A percentile compares a stretch with the other conserved stretches of the same genome.
Evolutionary conservation across 2,797 vertebrate species (phyloP).

Genomic region (Pteronotus mesoamericanus): DNA sequence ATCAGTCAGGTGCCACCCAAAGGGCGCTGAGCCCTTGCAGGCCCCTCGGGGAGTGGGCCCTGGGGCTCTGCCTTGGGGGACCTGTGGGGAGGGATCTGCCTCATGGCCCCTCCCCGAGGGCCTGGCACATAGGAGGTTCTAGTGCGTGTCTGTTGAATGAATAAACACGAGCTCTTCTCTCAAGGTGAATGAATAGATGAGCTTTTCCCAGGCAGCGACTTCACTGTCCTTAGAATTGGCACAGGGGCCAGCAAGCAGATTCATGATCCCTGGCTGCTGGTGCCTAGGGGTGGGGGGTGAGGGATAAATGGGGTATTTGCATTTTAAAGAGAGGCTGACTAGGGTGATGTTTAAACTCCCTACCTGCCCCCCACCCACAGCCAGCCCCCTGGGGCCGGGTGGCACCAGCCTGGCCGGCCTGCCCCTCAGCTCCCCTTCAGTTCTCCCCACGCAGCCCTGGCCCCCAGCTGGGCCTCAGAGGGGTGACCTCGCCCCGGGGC

Average conservation of each 20-base stretch:
- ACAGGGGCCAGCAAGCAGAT: accelerated
- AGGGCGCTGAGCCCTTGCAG: background rate
- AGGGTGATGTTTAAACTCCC: background rate
- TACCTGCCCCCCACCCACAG: too few relatives aligned
- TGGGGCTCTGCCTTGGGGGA: background rate
- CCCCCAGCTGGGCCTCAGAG: background rate
- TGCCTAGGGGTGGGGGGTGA: background rate
- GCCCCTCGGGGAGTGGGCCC: background rate
- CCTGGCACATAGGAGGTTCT: background rate
- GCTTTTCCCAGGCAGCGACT: background rate
- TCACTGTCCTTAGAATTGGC: background rate
- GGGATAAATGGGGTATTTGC: background rate
- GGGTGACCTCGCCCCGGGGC: background rate
- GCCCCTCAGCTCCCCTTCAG: background rate
- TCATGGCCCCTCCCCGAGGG: background rate
- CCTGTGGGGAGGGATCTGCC: background rate
- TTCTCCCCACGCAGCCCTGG: background rate
- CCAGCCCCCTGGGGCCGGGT: too few relatives aligned
- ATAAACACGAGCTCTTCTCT: background rate
- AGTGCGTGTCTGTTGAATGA: background rate
- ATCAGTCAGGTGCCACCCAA: background rate
- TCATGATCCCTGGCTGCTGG: background rate
- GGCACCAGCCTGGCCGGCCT: background rate
- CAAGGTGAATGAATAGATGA: background rate
- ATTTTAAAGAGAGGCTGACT: background rate